Evolutionary conservation across 1,140 invertebrate species (phyloP).

Genomic region (Lucilia cuprina): DNA sequence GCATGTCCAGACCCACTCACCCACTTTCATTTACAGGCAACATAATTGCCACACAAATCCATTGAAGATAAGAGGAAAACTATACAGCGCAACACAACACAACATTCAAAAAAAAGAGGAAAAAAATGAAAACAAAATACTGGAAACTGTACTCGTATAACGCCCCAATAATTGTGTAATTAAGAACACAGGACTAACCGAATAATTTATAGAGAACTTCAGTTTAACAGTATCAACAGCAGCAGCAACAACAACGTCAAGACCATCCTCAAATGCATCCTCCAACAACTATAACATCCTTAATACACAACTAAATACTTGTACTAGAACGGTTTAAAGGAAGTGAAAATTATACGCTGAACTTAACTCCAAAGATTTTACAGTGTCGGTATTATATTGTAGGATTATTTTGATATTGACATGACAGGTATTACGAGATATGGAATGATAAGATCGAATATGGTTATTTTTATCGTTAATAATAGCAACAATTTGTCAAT

Average conservation of each 20-base stretch:
- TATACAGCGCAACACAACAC: background rate
- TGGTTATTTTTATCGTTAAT: too few species aligned
- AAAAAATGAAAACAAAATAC: background rate
- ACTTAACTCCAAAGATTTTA: too few species aligned
- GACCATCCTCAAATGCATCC: background rate
- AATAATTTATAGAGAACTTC: conserved; percentile 12
- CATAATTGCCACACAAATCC: background rate
- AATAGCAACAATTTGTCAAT: too few species aligned
- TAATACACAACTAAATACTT: background rate
- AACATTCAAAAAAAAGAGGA: background rate
- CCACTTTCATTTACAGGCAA: background rate
- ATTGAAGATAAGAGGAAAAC: background rate
- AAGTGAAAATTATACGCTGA: too few species aligned
- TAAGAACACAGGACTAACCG: conserved; percentile 10
- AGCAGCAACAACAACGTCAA: background rate
- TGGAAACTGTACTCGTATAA: background rate
- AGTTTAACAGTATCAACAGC: background rate
- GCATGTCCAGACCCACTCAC: background rate
- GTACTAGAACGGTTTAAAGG: background rate
- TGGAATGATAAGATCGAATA: too few species aligned
- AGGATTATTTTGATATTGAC: too few species aligned
- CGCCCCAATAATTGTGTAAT: conserved; percentile 13
- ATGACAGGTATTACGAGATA: too few species aligned
- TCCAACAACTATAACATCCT: background rate
- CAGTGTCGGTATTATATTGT: too few species aligned